phyloP scores from a whole-genome alignment of 2,113 vertebrate species.

The Nanger granti region DNA sequence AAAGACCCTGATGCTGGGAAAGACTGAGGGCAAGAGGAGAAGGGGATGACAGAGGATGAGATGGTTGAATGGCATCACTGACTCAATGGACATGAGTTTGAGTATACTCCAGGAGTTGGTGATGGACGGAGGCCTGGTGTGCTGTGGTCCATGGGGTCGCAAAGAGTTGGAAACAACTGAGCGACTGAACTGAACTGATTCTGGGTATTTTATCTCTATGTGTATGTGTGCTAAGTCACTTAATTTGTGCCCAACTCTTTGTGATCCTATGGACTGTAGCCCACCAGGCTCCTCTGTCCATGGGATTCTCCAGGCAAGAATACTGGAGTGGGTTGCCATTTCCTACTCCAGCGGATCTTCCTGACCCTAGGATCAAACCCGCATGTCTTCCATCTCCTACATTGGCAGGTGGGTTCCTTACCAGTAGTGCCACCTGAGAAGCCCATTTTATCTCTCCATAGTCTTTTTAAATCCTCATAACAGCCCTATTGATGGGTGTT shows the following conservation, averaged over 20 bases:
- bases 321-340: neutral
- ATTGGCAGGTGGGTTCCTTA: neutral
- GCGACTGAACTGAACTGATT: neutral
- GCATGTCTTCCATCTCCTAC: neutral
- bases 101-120: neutral
- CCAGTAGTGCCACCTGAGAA: neutral
- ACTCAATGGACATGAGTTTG: neutral
- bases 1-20: neutral
- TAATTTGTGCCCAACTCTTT: neutral
- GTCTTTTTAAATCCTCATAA: neutral
- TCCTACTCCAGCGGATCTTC: neutral
- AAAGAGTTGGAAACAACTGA: neutral
- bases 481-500: neutral
- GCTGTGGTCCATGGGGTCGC: fast-evolving
- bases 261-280: neutral
- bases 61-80: neutral
- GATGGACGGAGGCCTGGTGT: fast-evolving
- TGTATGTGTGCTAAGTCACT: neutral
- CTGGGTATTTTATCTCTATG: neutral
- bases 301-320: neutral
- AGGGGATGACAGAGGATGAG: neutral
- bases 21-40: neutral
- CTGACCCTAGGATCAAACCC: fast-evolving
- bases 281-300: neutral
- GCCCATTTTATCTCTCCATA: neutral